Evolutionary conservation across 1,140 invertebrate species (phyloP), one percentile per base, ranked within the genome.

Genomic region (Ceratoteleas bidentatus): DNA sequence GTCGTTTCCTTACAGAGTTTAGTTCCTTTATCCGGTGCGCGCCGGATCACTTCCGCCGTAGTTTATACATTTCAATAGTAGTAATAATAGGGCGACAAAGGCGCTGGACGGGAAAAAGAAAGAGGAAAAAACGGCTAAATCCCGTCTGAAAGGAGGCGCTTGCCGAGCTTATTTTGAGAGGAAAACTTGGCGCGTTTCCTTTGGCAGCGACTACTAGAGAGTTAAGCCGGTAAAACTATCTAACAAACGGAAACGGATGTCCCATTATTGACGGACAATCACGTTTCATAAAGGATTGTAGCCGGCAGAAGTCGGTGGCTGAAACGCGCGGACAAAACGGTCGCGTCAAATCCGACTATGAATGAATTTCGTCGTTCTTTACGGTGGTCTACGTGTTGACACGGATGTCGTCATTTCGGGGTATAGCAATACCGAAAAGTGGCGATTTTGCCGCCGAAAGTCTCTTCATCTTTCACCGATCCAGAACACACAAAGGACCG

Each of bases 81-180:
- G n/a, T n/a, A n/a, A n/a, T n/a, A n/a, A n/a, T n/a, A n/a, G n/a
- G 6, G 40, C 11, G 45, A 49, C 10, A 49, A 49, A 14, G 13
- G 24, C 24, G 14, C 1, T 13, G 45, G 24, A 38, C 33, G 32
- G 8, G 15, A 33, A 43, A 47, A 64, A 64, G 47, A 40, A 33
- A 70, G 60, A 47, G 65, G 64, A 43, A n/a, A 43, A 43, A 73
- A 70, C 69, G 68, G 32, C 61, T 79, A 66, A 72, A 73, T 79
- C 68, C 36, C 47, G 50, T 54, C 68, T 80, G 40, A 65, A 73
- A 73, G 49, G 66, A 66, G n/a, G n/a, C n/a, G n/a, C n/a, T n/a
- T n/a, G n/a, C n/a, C n/a, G n/a, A n/a, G 45, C 56, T 80, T 80
- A 80, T 80, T 80, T 80, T 80, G 68, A 73, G 68, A 68, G 77